phyloP scores from a whole-genome alignment of 2,888 invertebrate species.

The Platerodrilus igneus region DNA sequence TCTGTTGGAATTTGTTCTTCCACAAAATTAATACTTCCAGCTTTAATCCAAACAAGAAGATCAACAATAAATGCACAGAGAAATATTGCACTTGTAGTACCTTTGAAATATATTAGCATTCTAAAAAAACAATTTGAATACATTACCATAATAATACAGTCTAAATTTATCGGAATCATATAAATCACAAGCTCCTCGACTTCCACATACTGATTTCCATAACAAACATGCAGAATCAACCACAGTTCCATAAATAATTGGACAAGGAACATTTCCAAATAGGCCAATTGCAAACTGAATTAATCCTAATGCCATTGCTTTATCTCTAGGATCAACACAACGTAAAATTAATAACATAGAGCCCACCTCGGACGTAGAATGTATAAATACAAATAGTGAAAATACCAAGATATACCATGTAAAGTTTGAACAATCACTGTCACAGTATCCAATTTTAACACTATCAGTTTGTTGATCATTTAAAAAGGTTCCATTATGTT shows the following conservation, averaged over 20 bases:
- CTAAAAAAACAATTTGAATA: slow-evolving; percentile 10
- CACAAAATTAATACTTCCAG: slow-evolving; percentile 69
- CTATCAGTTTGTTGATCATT: slow-evolving; percentile 40
- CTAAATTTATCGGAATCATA: slow-evolving; percentile 81
- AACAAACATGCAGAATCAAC: slow-evolving; percentile 88
- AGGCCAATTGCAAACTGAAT: slow-evolving; percentile 91
- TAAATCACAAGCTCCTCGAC: slow-evolving; percentile 80
- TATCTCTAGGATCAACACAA: slow-evolving; percentile 87
- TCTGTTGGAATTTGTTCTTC: slow-evolving; percentile 54
- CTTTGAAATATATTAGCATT: slow-evolving; percentile 48
- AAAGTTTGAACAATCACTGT: slow-evolving; percentile 72
- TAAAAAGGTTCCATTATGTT: slow-evolving; percentile 29
- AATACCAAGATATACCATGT: slow-evolving; percentile 77
- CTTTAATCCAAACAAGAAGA: slow-evolving; percentile 83
- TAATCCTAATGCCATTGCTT: slow-evolving; percentile 91
- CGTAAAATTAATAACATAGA: slow-evolving; percentile 85
- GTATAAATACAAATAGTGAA: slow-evolving; percentile 84
- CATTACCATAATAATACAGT: slow-evolving; percentile 77
- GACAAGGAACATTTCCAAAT: slow-evolving; percentile 92
- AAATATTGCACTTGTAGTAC: slow-evolving; percentile 81
- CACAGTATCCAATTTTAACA: slow-evolving; percentile 77
- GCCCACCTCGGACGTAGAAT: slow-evolving; percentile 89
- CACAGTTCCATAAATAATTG: slow-evolving; percentile 89
- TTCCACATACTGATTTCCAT: slow-evolving; percentile 77
- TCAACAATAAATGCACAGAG: slow-evolving; percentile 85